Conservation (phyloP, 2,888 invertebrate species). For the Pristionchus maxplancki region DNA sequence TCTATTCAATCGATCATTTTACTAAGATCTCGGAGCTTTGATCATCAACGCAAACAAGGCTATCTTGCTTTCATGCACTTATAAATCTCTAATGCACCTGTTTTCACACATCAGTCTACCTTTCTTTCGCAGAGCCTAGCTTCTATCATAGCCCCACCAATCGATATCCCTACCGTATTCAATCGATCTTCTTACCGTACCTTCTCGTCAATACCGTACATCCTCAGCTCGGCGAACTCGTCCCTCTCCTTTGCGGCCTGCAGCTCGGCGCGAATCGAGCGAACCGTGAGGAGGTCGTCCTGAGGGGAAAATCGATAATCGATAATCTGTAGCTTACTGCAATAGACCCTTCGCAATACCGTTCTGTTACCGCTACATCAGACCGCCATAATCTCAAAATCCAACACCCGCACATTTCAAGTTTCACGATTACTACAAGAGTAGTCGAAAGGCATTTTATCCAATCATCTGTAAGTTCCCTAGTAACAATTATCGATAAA, state of each 20-base stretch:
- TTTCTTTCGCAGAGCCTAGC: too few species aligned
- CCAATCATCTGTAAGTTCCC: too few species aligned
- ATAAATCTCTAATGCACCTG: neutral
- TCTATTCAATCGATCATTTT: too few species aligned
- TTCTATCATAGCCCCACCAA: neutral
- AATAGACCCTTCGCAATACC: too few species aligned
- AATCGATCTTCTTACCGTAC: neutral
- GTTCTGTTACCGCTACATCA: too few species aligned
- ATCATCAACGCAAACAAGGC: too few species aligned
- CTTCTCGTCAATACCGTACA: conserved; percentile 22
- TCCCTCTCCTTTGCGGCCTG: neutral
- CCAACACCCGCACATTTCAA: neutral
- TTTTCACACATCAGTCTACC: neutral
- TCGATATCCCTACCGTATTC: neutral
- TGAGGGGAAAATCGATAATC: neutral
- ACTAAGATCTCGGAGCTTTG: too few species aligned
- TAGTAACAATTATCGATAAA: too few species aligned
- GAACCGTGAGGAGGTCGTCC: neutral
- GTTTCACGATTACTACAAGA: neutral
- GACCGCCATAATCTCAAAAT: too few species aligned
- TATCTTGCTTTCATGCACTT: too few species aligned
- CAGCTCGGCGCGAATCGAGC: conserved; percentile 12
- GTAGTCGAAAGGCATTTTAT: neutral
- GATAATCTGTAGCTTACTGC: neutral
- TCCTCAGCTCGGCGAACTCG: neutral